phyloP scores from a whole-genome alignment of 2,113 vertebrate species.

The Origma solitaria region DNA sequence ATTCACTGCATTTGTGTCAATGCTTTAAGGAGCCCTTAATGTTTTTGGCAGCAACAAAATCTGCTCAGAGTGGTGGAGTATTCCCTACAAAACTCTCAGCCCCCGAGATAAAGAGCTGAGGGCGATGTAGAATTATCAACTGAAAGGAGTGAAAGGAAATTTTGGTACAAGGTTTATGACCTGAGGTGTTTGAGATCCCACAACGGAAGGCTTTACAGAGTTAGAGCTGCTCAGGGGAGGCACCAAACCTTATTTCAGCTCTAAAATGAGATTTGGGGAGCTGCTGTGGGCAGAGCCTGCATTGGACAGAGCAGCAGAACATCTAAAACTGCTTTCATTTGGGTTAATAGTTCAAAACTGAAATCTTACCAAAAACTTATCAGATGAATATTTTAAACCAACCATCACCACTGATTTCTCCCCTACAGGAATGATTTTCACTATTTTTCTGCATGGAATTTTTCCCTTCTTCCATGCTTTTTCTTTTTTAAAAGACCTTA shows the following conservation, averaged over 20 bases:
- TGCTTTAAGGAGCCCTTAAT: not conserved
- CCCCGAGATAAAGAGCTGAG: not conserved
- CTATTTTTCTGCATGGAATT: not conserved
- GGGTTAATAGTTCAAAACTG: not conserved
- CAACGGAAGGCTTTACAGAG: not conserved
- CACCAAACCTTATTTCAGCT: not conserved
- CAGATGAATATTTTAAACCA: not conserved
- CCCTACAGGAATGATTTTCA: not conserved
- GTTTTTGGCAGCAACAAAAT: not conserved
- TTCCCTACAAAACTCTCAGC: not conserved
- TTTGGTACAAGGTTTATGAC: not conserved
- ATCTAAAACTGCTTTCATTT: not conserved
- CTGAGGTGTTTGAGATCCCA: not conserved
- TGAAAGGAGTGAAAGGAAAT: not conserved
- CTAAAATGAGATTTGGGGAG: not conserved
- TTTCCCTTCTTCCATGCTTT: not conserved
- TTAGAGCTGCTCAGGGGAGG: not conserved
- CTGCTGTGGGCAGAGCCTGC: not conserved
- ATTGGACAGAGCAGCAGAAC: not conserved
- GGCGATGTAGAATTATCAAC: not conserved
- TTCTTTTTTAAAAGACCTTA: not conserved
- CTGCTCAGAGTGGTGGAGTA: not conserved
- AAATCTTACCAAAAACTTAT: not conserved
- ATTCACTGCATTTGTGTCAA: not conserved
- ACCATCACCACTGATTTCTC: not conserved